Percentiles rank a stretch among this genome's conserved stretches.
Evolutionary conservation across 2,888 invertebrate species (phyloP).

Genomic region (Gandaritis pyraliata): DNA sequence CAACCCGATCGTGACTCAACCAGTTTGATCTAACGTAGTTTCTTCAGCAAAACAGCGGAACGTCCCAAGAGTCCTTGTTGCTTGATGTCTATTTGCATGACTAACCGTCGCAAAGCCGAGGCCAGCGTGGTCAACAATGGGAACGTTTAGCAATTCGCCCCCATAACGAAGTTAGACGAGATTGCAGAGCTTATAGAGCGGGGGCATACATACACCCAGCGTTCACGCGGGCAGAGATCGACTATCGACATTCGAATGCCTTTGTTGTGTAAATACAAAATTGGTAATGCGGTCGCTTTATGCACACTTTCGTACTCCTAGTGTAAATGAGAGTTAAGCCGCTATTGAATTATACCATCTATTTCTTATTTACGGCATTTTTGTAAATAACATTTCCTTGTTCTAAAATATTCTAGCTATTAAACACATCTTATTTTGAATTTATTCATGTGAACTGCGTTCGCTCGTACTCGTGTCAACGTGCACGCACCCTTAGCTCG

Average conservation of each 20-base stretch:
- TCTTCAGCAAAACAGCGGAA: constrained; percentile 47
- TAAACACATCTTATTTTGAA: too few species aligned
- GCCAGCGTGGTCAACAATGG: constrained; percentile 71
- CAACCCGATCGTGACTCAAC: constrained; percentile 38
- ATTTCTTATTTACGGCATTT: too few species aligned
- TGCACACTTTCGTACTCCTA: not conserved
- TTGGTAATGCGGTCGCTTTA: not conserved
- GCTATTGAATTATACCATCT: too few species aligned
- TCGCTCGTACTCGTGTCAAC: not conserved
- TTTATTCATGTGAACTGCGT: too few species aligned
- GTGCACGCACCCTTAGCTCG: constrained; percentile 7
- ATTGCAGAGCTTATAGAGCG: constrained; percentile 58
- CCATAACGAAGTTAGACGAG: constrained; percentile 81
- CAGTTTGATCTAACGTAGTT: constrained; percentile 44
- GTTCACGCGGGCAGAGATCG: constrained; percentile 15
- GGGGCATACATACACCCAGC: constrained; percentile 23
- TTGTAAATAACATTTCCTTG: too few species aligned
- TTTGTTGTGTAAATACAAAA: constrained; percentile 4
- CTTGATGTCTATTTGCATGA: constrained; percentile 77
- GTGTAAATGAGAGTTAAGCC: too few species aligned
- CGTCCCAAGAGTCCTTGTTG: constrained; percentile 58
- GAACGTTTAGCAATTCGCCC: constrained; percentile 79
- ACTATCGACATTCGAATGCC: constrained; percentile 20
- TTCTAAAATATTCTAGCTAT: too few species aligned
- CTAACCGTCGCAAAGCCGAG: constrained; percentile 67